A percentile compares a stretch with the other conserved stretches of the same genome.
Conservation (phyloP, 2,797 vertebrate genomes). For the Nannoperca australis region DNA sequence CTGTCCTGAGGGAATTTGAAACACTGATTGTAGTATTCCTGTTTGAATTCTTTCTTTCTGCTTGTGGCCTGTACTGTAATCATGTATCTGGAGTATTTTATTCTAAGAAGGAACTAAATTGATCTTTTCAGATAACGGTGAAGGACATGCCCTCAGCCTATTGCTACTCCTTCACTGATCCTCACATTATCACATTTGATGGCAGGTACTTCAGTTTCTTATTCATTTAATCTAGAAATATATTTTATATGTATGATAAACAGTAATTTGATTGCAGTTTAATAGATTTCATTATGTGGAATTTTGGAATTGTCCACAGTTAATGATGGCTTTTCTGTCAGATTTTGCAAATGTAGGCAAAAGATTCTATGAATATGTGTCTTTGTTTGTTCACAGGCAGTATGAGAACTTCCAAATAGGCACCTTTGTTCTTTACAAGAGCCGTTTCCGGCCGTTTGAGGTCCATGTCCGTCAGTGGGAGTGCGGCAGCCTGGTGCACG, state of each 20-base stretch:
- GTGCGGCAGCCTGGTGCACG: slow-evolving; percentile 86
- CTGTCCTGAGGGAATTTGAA: rapidly evolving
- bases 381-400: slow-evolving; percentile 67
- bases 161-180: slow-evolving; percentile 92
- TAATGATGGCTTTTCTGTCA: not conserved
- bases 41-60: not conserved
- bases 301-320: not conserved
- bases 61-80: not conserved
- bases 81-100: rapidly evolving
- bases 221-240: not conserved
- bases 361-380: not conserved
- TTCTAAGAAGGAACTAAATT: not conserved
- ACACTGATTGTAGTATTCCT: not conserved
- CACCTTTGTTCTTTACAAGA: slow-evolving; percentile 91
- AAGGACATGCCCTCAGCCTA: slow-evolving; percentile 87
- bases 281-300: not conserved
- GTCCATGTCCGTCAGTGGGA: slow-evolving; percentile 92
- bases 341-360: not conserved
- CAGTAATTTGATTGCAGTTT: not conserved
- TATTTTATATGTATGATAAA: not conserved
- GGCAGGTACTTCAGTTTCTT: slow-evolving; percentile 87
- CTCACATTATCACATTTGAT: slow-evolving; percentile 93
- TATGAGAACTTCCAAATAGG: slow-evolving; percentile 91
- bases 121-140: slow-evolving; percentile 85
- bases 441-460: slow-evolving; percentile 85